Percentiles rank a stretch among this genome's conserved stretches.
phyloP scores from a whole-genome alignment of 2,888 invertebrate genomes.

The Theodoxus fluviatilis region DNA sequence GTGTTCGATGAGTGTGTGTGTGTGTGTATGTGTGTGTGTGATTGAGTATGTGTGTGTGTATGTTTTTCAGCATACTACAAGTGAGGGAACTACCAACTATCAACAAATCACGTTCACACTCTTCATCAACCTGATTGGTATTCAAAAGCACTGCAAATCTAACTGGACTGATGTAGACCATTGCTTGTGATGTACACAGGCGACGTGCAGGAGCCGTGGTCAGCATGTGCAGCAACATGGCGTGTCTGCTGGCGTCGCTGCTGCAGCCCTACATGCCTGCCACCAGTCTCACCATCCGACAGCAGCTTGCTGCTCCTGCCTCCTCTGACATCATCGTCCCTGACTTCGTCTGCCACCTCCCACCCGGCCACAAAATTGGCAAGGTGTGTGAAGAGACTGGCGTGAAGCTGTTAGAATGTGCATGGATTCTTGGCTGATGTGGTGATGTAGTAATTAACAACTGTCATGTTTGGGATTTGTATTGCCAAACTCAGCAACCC shows the following conservation, averaged over 20 bases:
- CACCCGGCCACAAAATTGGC: slow-evolving; percentile 83
- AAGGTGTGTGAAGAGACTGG: too few relatives aligned
- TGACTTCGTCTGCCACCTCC: slow-evolving; percentile 70
- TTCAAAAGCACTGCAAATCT: too few relatives aligned
- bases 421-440: too few relatives aligned
- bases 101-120: slow-evolving; percentile 19
- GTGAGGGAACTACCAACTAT: not conserved
- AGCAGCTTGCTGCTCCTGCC: slow-evolving; percentile 76
- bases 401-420: too few relatives aligned
- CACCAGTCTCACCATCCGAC: slow-evolving; percentile 74
- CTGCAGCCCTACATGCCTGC: slow-evolving; percentile 92
- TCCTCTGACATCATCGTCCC: slow-evolving; percentile 62
- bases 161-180: too few relatives aligned
- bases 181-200: slow-evolving; percentile 45
- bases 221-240: slow-evolving; percentile 82
- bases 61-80: not conserved
- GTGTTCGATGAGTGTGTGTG: not conserved
- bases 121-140: too few relatives aligned
- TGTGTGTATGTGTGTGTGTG: not conserved
- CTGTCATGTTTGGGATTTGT: too few relatives aligned
- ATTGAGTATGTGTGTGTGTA: not conserved
- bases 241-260: slow-evolving; percentile 80
- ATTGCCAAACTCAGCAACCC: too few relatives aligned
- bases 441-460: too few relatives aligned
- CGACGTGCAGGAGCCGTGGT: slow-evolving; percentile 83